Percentiles rank a stretch among this genome's conserved stretches.
Conservation (phyloP, 2,797 vertebrate species). For the Danio aesculapii region DNA sequence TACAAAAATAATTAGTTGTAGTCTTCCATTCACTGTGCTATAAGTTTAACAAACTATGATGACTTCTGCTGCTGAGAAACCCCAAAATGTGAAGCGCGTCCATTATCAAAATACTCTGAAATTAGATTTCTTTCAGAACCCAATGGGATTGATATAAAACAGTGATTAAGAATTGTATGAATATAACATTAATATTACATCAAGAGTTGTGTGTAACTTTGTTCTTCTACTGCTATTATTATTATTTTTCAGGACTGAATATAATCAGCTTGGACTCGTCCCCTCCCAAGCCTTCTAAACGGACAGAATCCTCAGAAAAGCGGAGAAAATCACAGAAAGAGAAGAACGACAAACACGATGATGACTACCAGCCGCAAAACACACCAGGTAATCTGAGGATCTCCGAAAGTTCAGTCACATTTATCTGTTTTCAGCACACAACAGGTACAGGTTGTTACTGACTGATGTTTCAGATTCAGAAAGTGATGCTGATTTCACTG, state of each 20-base stretch:
- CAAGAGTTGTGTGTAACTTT: neutral
- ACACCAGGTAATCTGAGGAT: slow-evolving; percentile 64
- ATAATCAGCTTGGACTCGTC: slow-evolving; percentile 72
- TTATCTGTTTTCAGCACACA: neutral
- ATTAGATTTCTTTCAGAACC: neutral
- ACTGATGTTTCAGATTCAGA: slow-evolving; percentile 70
- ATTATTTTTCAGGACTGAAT: slow-evolving; percentile 76
- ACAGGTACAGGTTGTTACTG: neutral
- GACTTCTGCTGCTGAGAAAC: too few relatives aligned
- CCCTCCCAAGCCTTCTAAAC: slow-evolving; percentile 34
- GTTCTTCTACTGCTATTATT: neutral
- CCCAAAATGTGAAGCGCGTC: too few relatives aligned
- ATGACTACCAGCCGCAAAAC: slow-evolving; percentile 75
- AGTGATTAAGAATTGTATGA: neutral
- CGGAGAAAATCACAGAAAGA: slow-evolving; percentile 62
- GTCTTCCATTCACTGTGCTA: too few relatives aligned
- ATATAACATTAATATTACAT: neutral
- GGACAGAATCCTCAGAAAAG: slow-evolving; percentile 65
- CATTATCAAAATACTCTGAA: neutral
- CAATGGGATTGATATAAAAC: neutral
- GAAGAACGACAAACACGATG: slow-evolving; percentile 59
- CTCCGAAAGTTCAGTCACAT: neutral
- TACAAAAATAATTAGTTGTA: too few relatives aligned
- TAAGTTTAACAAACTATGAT: too few relatives aligned
- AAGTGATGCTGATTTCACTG: slow-evolving; percentile 80